Conservation (phyloP, 2,888 invertebrate species). For the Hypomecis atomaria region DNA sequence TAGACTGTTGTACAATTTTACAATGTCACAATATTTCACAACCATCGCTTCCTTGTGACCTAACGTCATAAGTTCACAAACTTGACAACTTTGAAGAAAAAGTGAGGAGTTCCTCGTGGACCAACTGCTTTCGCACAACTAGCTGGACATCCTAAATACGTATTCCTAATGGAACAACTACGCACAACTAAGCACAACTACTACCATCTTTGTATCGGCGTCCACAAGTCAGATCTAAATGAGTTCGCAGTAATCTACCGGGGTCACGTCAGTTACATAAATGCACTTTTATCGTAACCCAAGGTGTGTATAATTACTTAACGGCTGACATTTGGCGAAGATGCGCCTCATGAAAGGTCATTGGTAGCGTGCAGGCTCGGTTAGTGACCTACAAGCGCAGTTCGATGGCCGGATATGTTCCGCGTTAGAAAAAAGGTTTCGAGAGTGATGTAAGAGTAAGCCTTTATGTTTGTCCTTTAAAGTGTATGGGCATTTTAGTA, state of each 20-base stretch:
- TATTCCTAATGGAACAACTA: too few species aligned
- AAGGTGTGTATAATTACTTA: constrained; percentile 63
- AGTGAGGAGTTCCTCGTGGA: too few species aligned
- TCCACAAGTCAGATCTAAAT: constrained; percentile 7
- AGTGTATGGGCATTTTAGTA: background rate
- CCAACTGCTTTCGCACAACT: too few species aligned
- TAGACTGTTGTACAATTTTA: too few species aligned
- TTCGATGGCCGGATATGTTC: constrained; percentile 43
- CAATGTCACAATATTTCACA: background rate
- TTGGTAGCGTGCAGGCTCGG: constrained; percentile 52
- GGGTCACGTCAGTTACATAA: constrained; percentile 44
- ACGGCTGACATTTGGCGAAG: constrained; percentile 69
- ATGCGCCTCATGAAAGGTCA: constrained; percentile 64
- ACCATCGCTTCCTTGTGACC: background rate
- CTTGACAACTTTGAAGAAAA: background rate
- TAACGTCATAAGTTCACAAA: background rate
- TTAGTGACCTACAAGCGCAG: constrained; percentile 58
- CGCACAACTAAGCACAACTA: too few species aligned
- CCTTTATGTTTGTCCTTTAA: constrained; percentile 21
- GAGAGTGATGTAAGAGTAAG: constrained; percentile 19
- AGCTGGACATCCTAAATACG: too few species aligned
- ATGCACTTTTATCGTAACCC: constrained; percentile 45
- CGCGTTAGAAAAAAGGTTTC: constrained; percentile 39
- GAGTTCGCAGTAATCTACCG: constrained; percentile 18
- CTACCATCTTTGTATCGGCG: background rate